Base-by-base conservation (phyloP, 2,888 invertebrate species). In the Phasia obesa region DNA sequence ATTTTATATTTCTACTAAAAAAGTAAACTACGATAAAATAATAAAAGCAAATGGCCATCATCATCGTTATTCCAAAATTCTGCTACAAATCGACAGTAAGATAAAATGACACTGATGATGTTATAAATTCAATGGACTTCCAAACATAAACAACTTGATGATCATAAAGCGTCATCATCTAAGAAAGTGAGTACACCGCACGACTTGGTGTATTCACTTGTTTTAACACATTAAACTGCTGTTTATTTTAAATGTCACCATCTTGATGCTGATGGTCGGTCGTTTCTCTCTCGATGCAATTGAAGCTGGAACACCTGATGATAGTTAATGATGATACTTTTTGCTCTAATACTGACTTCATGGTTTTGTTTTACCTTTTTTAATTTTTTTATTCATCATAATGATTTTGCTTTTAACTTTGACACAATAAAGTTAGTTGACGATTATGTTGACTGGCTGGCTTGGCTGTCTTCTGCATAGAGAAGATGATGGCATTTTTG, bases 241-340 rank as follows among this genome's bases (percentile, higher is more conserved):
- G 67, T 60, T 70, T 69, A 57, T 35, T 77, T 77, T 62, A 21
- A 60, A 47, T 77, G 60, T 53, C 44, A 25, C 62, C 73, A 62
- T 19, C 62, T 60, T 2, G 9, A 35, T 13, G 38, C 49, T 25
- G 27, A 42, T n/a, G 42, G 27, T 44, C n/a, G 42, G 27, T 44
- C n/a, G 13, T 62, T 42, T 27, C 27, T 62, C 27, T 62, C 5
- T 27, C 44, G 42, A 21, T 75, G 74, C 69, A 77, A 69, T 77
- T 74, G 71, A 6, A 75, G 53, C 42, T 57, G 19, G 42, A 47
- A 83, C 78, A 82, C 82, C 77, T 82, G 82, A 82, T 78, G 81
- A 31, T 64, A 35, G 65, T 51, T 38, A 62, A 69, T 51, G 69
- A 74, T 77, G 5, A 0, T n/a, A 65, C 65, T 64, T 64, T 51